phyloP scores from a whole-genome alignment of 2,797 vertebrate species.

The Acipenser oxyrinchus region DNA sequence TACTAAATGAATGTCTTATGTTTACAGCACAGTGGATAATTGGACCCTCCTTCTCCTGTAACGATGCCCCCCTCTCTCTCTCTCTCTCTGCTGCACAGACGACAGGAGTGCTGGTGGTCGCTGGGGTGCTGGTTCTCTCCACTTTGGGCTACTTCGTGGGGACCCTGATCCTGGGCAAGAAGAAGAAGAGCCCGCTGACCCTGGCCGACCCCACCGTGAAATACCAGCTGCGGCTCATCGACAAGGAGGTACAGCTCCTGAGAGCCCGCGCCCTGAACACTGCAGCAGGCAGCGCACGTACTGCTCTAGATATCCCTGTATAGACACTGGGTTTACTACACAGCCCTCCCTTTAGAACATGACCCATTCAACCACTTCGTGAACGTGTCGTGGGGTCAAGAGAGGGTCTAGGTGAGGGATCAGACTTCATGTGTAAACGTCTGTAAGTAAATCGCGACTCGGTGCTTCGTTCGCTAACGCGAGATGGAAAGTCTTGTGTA shows the following conservation, averaged over 20 bases:
- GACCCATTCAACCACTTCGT: too few species aligned
- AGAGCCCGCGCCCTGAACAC: neutral
- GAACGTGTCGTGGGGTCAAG: too few species aligned
- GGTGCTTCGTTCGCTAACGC: neutral
- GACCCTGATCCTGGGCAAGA: constrained; percentile 42
- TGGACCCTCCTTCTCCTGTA: too few species aligned
- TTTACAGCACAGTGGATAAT: too few species aligned
- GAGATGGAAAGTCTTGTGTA: neutral
- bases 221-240: constrained; percentile 52
- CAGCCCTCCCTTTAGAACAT: neutral
- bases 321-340: neutral
- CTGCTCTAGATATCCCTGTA: neutral
- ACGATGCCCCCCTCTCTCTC: constrained; percentile 12
- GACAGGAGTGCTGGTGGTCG: constrained; percentile 42
- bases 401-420: too few species aligned
- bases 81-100: constrained; percentile 30
- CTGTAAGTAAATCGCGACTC: neutral
- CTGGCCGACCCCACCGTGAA: constrained; percentile 52
- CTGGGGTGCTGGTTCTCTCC: constrained; percentile 49
- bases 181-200: constrained; percentile 42
- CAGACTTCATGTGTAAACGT: too few species aligned
- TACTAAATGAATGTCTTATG: too few species aligned
- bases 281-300: neutral
- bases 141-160: constrained; percentile 44
- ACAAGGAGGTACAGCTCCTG: constrained; percentile 51